Conservation (phyloP, 2,113 vertebrate genomes). For the Plotosus lineatus region DNA sequence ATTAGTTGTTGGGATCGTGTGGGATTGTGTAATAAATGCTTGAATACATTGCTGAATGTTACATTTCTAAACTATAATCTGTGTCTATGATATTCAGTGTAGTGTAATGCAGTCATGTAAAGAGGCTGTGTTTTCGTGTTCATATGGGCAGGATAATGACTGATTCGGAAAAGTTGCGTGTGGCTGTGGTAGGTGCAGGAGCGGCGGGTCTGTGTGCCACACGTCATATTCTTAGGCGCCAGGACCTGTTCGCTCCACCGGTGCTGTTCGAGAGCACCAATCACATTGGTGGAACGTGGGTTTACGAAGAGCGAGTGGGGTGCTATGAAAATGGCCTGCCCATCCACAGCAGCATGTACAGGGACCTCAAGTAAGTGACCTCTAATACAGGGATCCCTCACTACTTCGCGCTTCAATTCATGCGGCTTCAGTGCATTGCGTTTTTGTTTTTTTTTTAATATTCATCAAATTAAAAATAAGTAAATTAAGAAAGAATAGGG, state of each 20-base stretch:
- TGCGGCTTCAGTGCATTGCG: too few species aligned
- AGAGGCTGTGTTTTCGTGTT: background rate
- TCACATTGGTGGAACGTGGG: conserved; percentile 77
- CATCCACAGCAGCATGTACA: conserved; percentile 81
- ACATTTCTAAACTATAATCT: background rate
- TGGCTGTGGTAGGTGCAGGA: conserved; percentile 75
- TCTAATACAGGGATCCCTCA: too few species aligned
- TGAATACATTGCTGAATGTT: background rate
- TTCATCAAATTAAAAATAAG: too few species aligned
- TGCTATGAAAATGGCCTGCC: conserved; percentile 51
- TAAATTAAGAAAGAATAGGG: too few species aligned
- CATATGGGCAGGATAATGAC: conserved; percentile 33
- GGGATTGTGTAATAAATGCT: too few species aligned
- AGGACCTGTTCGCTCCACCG: conserved; percentile 64
- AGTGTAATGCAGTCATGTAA: background rate
- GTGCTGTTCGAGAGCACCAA: conserved; percentile 71
- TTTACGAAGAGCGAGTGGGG: conserved; percentile 69
- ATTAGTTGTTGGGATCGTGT: too few species aligned
- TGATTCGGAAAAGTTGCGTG: conserved; percentile 53
- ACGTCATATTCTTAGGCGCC: conserved; percentile 69
- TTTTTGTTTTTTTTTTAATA: too few species aligned
- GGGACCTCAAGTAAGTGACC: conserved; percentile 68
- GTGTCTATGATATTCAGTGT: background rate
- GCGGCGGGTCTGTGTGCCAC: conserved; percentile 76
- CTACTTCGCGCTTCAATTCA: too few species aligned